Percentiles rank a stretch among this genome's conserved stretches.
Evolutionary conservation across 1,140 invertebrate genomes (phyloP).

Genomic region (Drosophila elegans): DNA sequence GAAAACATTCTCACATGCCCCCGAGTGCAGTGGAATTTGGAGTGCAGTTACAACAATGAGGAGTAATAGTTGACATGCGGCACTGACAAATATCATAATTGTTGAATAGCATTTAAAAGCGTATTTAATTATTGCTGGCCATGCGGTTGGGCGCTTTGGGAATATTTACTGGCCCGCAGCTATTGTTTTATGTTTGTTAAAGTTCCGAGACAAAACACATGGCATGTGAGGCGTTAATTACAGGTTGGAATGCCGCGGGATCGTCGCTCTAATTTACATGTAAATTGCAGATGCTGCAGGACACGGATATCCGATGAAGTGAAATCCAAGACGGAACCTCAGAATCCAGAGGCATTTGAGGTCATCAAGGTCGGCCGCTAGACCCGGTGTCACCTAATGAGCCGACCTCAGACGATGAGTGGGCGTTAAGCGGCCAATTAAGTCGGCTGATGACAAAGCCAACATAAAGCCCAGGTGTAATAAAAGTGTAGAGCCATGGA

Average conservation of each 20-base stretch:
- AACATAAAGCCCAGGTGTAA: constrained; percentile 35
- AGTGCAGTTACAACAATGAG: constrained; percentile 41
- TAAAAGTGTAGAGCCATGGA: constrained; percentile 28
- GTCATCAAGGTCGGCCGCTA: constrained; percentile 12
- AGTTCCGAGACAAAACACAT: constrained; percentile 30
- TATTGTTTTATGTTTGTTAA: constrained; percentile 33
- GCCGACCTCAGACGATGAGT: constrained; percentile 34
- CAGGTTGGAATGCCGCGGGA: constrained; percentile 28
- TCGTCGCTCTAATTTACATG: constrained; percentile 32
- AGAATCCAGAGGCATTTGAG: background rate
- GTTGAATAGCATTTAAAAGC: constrained; percentile 50
- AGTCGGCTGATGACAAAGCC: constrained; percentile 54
- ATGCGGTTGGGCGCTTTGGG: constrained; percentile 19
- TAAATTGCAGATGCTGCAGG: constrained; percentile 31
- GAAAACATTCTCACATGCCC: constrained; percentile 41
- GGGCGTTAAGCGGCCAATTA: constrained; percentile 72
- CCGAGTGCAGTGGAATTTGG: constrained; percentile 22
- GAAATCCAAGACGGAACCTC: constrained; percentile 37
- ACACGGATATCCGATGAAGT: constrained; percentile 25
- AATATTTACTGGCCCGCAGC: constrained; percentile 12
- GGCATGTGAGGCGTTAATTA: constrained; percentile 51
- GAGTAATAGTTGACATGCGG: constrained; percentile 37
- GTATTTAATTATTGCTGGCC: constrained; percentile 55
- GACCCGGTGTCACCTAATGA: constrained; percentile 50
- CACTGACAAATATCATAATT: constrained; percentile 59